Percentiles rank a stretch among this genome's conserved stretches.
Evolutionary conservation across 2,888 invertebrate genomes (phyloP).

Genomic region (Rotaria sp.): DNA sequence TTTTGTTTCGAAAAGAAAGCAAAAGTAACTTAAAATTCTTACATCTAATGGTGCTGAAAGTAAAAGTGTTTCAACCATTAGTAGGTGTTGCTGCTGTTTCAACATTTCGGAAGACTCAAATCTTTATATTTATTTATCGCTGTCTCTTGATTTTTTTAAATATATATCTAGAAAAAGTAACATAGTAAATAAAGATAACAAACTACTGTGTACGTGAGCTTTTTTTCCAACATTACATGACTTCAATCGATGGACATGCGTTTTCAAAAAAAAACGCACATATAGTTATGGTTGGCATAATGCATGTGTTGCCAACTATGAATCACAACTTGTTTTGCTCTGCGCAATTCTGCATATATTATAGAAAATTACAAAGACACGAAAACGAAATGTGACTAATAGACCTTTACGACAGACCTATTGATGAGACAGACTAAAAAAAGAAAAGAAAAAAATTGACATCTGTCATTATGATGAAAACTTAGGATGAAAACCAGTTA

Average conservation of each 20-base stretch:
- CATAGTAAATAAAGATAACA: not conserved
- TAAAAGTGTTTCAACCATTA: not conserved
- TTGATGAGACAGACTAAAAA: not conserved
- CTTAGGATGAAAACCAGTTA: too few species aligned
- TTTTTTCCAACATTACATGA: not conserved
- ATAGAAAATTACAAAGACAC: not conserved
- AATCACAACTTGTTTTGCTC: not conserved
- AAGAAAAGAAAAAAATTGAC: not conserved
- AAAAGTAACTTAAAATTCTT: too few species aligned
- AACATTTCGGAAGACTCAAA: not conserved
- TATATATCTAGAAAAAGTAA: not conserved
- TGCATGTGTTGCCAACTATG: not conserved
- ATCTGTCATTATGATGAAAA: too few species aligned
- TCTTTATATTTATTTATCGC: not conserved
- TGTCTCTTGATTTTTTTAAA: not conserved
- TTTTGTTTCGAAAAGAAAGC: too few species aligned
- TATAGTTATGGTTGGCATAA: too few species aligned
- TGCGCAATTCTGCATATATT: not conserved
- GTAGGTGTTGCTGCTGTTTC: not conserved
- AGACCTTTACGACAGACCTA: not conserved
- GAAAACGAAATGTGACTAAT: not conserved
- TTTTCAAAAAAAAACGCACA: too few species aligned
- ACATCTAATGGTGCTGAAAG: too few species aligned
- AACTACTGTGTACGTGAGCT: not conserved
- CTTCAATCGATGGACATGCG: too few species aligned